Evolutionary conservation across 2,888 invertebrate species (phyloP).

Genomic region (Acanthosepion lycidas): DNA sequence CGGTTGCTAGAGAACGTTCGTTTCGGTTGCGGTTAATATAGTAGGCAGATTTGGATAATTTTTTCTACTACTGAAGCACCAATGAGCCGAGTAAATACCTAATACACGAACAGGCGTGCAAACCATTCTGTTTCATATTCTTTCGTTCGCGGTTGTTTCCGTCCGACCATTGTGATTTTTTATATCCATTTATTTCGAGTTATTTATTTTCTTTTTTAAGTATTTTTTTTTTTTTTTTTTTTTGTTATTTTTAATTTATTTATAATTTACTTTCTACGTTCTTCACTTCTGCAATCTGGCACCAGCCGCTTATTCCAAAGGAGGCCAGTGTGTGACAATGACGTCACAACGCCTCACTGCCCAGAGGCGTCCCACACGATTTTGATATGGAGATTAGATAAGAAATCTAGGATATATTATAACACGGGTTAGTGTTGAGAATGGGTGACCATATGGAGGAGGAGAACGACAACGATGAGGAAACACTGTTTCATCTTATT

Average conservation of each 20-base stretch:
- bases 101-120: not conserved
- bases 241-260: not conserved
- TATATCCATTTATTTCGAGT: no score
- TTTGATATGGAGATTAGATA: slow-evolving; percentile 5
- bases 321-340: not conserved
- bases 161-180: no score
- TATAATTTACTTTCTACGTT: not conserved
- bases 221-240: not conserved
- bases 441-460: slow-evolving; percentile 9
- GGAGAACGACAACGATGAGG: not conserved
- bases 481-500: not conserved
- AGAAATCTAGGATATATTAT: not conserved
- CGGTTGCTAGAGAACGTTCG: no score
- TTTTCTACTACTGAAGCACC: no score
- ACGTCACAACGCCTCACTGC: not conserved
- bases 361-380: not conserved
- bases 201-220: no score
- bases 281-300: not conserved
- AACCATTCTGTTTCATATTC: not conserved
- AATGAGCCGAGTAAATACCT: not conserved
- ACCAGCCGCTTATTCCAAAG: not conserved
- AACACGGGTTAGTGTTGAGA: not conserved
- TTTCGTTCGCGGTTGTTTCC: not conserved
- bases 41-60: no score
- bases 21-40: no score